Percentiles rank a stretch among this genome's conserved stretches.
These are phyloP conservation scores for Orchesella flavescens DNA, from an alignment of 2,888 invertebrate species.

Conservation along the genomic window DNA sequence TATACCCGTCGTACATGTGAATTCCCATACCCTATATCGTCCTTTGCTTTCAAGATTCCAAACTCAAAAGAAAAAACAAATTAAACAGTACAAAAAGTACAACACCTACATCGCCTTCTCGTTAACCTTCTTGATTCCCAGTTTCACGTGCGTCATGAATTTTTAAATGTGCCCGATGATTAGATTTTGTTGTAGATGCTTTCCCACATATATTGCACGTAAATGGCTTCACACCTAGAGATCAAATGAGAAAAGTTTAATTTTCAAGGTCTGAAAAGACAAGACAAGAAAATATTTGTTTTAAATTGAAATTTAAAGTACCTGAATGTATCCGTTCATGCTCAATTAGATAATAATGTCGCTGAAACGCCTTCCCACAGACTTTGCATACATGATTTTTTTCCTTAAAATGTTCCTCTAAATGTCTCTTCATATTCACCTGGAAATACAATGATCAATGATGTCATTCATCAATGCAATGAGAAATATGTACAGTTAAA, in stretches of 20 bases:
- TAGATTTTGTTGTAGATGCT: slow-evolving; percentile 90
- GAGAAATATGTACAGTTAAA: neutral
- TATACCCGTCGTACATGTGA: too few species aligned
- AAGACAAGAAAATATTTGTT: too few species aligned
- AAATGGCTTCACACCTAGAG: slow-evolving; percentile 85
- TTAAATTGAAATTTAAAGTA: neutral
- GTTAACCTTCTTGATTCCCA: slow-evolving; percentile 85
- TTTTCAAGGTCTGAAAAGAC: too few species aligned
- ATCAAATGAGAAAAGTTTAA: slow-evolving; percentile 8
- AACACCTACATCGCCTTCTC: slow-evolving; percentile 6
- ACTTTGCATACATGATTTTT: slow-evolving; percentile 85
- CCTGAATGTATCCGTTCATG: slow-evolving; percentile 85
- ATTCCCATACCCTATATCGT: neutral
- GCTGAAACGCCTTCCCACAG: slow-evolving; percentile 89
- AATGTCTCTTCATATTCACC: slow-evolving; percentile 86
- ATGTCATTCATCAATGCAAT: too few species aligned
- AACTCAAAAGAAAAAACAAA: neutral
- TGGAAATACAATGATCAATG: slow-evolving; percentile 76
- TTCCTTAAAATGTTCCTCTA: slow-evolving; percentile 86
- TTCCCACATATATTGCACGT: slow-evolving; percentile 92
- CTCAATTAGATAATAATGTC: slow-evolving; percentile 89
- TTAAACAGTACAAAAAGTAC: neutral
- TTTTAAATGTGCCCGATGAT: slow-evolving; percentile 91
- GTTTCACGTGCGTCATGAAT: slow-evolving; percentile 92
- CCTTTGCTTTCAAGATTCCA: neutral